Conservation (phyloP, 2,888 invertebrate species). For the Fabriciana adippe region DNA sequence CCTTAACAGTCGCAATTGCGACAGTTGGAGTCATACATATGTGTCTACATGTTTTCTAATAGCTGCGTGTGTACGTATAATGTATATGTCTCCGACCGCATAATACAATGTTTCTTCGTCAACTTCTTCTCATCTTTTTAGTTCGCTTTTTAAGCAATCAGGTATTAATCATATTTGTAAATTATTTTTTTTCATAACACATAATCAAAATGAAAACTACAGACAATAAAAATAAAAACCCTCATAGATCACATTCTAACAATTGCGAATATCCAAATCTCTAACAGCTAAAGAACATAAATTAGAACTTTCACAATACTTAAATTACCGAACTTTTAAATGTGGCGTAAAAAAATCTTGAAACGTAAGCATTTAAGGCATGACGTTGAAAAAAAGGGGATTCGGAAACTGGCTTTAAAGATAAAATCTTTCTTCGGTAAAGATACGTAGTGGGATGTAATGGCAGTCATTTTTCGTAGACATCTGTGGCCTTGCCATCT, state of each 20-base stretch:
- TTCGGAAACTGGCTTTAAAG: slow-evolving; percentile 24
- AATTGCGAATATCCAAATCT: no score
- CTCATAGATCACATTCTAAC: no score
- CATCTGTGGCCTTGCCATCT: slow-evolving; percentile 22
- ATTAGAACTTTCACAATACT: slow-evolving; percentile 12
- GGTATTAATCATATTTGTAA: no score
- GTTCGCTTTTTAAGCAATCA: no score
- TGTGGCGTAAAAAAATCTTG: slow-evolving; percentile 5
- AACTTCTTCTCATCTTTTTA: no score
- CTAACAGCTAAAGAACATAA: background rate
- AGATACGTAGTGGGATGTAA: slow-evolving; percentile 25
- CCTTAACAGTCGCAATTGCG: no score
- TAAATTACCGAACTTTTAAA: background rate
- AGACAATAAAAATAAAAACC: background rate
- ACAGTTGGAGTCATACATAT: no score
- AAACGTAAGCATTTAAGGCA: slow-evolving; percentile 14
- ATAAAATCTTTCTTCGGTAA: slow-evolving; percentile 27
- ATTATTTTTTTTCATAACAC: background rate
- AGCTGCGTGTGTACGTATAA: no score
- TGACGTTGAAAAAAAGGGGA: slow-evolving; percentile 19
- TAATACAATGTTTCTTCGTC: no score
- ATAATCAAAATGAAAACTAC: background rate
- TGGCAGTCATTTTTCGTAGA: slow-evolving; percentile 23
- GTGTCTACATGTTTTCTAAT: no score
- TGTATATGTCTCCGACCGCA: no score